Percentiles rank a stretch among this genome's conserved stretches.
phyloP scores from a whole-genome alignment of 2,797 vertebrate species.

The Podarcis siculus region DNA sequence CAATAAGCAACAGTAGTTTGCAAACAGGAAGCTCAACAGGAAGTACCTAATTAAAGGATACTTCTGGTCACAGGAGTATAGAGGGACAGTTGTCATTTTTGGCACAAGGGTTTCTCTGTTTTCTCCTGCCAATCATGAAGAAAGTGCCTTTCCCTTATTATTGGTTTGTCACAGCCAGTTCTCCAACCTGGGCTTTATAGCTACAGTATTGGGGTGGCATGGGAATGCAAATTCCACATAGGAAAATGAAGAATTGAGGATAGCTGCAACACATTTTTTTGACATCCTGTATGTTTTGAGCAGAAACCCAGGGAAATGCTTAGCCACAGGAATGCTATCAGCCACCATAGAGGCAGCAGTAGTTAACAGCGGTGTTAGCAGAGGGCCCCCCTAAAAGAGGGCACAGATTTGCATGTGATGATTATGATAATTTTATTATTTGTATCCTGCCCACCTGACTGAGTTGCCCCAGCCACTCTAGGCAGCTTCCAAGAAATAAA shows the following conservation, averaged over 20 bases:
- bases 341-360: background rate
- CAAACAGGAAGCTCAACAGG: conserved; percentile 1
- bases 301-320: background rate
- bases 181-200: background rate
- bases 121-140: background rate
- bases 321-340: no score
- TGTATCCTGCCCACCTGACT: no score
- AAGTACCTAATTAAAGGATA: background rate
- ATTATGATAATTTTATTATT: no score
- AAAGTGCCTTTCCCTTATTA: background rate
- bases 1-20: background rate
- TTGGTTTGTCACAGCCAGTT: background rate
- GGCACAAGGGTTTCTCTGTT: background rate
- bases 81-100: background rate
- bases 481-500: no score
- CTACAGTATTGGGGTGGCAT: background rate
- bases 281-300: background rate
- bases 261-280: background rate
- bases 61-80: background rate
- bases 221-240: background rate
- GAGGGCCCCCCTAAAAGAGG: background rate
- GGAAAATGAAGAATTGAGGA: background rate
- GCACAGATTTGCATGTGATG: no score
- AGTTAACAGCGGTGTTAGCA: background rate
- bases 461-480: no score